These are phyloP conservation scores for Myotis lucifugus DNA, from an alignment of 2,113 vertebrate species.

Conservation along the genomic window DNA sequence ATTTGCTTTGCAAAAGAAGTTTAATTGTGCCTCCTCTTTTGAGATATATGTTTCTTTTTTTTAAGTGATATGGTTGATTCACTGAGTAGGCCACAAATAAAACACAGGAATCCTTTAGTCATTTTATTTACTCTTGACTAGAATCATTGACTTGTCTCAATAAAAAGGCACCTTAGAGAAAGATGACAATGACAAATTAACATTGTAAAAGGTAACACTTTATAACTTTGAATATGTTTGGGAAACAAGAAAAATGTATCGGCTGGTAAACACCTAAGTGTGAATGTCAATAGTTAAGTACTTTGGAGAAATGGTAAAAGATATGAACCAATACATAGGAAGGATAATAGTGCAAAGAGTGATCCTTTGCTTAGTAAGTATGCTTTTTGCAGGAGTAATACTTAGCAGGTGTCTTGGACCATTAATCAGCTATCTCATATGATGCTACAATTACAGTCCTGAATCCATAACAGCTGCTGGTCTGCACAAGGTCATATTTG, in stretches of 20 bases:
- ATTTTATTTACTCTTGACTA: background rate
- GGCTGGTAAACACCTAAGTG: background rate
- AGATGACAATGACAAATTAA: background rate
- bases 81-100: background rate
- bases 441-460: background rate
- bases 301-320: background rate
- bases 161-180: background rate
- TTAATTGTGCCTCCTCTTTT: background rate
- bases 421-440: background rate
- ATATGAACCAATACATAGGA: background rate
- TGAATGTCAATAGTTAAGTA: background rate
- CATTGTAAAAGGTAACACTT: background rate
- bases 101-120: background rate
- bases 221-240: background rate
- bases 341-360: background rate
- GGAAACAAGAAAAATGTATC: background rate
- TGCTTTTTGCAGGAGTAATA: background rate
- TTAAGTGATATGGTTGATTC: slow-evolving; percentile 22
- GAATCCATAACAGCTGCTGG: background rate
- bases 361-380: background rate
- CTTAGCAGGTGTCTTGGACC: background rate
- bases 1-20: background rate
- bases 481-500: background rate
- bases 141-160: background rate
- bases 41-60: background rate